Evolutionary conservation across 2,797 vertebrate species (phyloP).

Genomic region (Hydrophis major): DNA sequence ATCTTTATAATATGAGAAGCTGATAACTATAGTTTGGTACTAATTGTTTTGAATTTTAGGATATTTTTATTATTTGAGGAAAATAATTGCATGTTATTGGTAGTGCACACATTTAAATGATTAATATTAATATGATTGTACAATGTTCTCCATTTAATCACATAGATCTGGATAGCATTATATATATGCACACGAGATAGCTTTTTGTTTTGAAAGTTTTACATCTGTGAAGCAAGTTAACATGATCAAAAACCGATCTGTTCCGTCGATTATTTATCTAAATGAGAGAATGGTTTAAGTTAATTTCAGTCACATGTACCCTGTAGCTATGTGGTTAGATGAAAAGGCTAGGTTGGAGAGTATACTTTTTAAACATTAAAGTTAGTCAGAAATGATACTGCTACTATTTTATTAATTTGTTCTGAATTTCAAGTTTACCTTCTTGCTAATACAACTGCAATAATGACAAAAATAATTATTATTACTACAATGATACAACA

Average conservation of each 20-base stretch:
- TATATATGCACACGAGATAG: conserved; percentile 38
- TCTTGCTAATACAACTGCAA: conserved; percentile 48
- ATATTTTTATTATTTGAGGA: not conserved
- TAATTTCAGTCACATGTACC: conserved; percentile 59
- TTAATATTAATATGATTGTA: conserved; percentile 46
- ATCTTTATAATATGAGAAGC: not conserved
- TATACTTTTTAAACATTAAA: conserved; percentile 38
- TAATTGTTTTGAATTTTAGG: conserved; percentile 51
- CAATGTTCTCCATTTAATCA: conserved; percentile 59
- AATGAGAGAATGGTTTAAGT: conserved; percentile 62
- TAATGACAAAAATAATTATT: conserved; percentile 38
- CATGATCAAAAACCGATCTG: conserved; percentile 47
- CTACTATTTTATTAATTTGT: conserved; percentile 47
- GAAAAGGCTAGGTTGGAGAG: conserved; percentile 33
- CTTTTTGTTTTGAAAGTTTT: conserved; percentile 53
- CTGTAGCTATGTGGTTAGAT: conserved; percentile 40
- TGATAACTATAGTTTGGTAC: conserved; percentile 32
- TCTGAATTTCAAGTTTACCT: conserved; percentile 50
- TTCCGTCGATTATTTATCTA: conserved; percentile 62
- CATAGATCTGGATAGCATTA: conserved; percentile 29
- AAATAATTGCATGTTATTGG: not conserved
- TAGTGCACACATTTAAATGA: conserved; percentile 31
- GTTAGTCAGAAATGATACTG: conserved; percentile 22
- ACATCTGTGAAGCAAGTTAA: conserved; percentile 56
- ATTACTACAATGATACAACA: conserved; percentile 35